phyloP scores from a whole-genome alignment of 2,113 vertebrate genomes.

The Euleptes europaea region DNA sequence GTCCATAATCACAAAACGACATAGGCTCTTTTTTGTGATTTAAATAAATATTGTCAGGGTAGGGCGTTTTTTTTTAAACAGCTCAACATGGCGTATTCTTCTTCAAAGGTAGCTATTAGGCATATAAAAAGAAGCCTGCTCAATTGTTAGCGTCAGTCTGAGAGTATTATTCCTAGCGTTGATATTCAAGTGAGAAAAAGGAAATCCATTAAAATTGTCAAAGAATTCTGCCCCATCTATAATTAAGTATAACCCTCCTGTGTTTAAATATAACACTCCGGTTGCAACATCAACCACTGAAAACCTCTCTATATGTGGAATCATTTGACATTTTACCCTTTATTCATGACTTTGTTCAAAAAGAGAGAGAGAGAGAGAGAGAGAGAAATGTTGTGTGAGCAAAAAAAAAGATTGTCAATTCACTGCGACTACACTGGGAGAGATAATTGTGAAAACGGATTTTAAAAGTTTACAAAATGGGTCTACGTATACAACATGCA shows the following conservation, averaged over 20 bases:
- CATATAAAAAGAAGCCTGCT: constrained; percentile 45
- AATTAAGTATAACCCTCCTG: constrained; percentile 62
- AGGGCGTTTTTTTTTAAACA: constrained; percentile 19
- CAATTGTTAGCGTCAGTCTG: constrained; percentile 50
- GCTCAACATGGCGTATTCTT: constrained; percentile 35
- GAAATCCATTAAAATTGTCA: constrained; percentile 59
- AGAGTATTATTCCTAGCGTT: constrained; percentile 46
- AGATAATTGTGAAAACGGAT: constrained; percentile 28
- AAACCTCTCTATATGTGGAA: constrained; percentile 52
- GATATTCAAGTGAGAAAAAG: constrained; percentile 62
- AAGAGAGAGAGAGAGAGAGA: not conserved
- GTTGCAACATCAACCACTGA: constrained; percentile 54
- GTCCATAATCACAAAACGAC: constrained; percentile 69
- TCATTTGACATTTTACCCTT: constrained; percentile 45
- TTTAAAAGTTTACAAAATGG: not conserved
- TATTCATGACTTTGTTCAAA: constrained; percentile 46
- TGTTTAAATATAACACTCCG: constrained; percentile 53
- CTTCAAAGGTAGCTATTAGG: constrained; percentile 63
- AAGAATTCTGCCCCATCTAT: constrained; percentile 54
- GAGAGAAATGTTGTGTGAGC: not conserved
- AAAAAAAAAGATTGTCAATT: constrained; percentile 13
- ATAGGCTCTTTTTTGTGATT: constrained; percentile 67
- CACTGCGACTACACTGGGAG: not conserved
- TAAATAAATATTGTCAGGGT: constrained; percentile 71
- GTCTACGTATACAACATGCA: not conserved